A percentile compares a stretch with the other conserved stretches of the same genome.
Conservation (phyloP, 92 coral and sea anemone species). For the Desmophyllum pertusum region DNA sequence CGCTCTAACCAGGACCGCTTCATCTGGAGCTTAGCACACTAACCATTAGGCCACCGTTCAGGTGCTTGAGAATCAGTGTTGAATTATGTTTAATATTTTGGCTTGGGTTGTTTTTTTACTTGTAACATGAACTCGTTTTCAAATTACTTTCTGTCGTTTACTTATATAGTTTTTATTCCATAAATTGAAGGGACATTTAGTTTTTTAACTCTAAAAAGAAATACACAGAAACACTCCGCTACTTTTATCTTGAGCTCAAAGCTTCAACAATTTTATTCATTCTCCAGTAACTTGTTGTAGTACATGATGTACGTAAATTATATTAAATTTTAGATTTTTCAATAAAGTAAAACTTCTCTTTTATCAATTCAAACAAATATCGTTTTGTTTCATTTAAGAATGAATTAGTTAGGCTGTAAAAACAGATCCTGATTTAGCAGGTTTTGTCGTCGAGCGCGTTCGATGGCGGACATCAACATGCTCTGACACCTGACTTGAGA, state of each 20-base stretch:
- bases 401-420: slow-evolving; percentile 75
- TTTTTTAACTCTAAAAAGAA: too few relatives aligned
- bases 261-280: slow-evolving; percentile 26
- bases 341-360: slow-evolving; percentile 38
- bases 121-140: too few relatives aligned
- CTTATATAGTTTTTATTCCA: too few relatives aligned
- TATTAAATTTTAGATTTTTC: slow-evolving; percentile 31
- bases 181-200: too few relatives aligned
- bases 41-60: too few relatives aligned
- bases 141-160: too few relatives aligned
- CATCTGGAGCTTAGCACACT: too few relatives aligned
- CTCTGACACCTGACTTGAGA: slow-evolving; percentile 96
- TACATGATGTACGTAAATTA: slow-evolving; percentile 26
- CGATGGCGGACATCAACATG: slow-evolving; percentile 93
- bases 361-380: slow-evolving; percentile 7
- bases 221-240: background rate
- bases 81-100: too few relatives aligned
- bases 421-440: slow-evolving; percentile 93
- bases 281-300: slow-evolving; percentile 11
- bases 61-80: too few relatives aligned
- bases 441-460: slow-evolving; percentile 93
- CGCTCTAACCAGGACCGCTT: too few relatives aligned
- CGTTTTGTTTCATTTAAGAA: slow-evolving; percentile 5
- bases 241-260: background rate
- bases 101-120: too few relatives aligned